Evolutionary conservation across 2,113 vertebrate genomes (phyloP).

Genomic region (Prochilodus magdalenae): DNA sequence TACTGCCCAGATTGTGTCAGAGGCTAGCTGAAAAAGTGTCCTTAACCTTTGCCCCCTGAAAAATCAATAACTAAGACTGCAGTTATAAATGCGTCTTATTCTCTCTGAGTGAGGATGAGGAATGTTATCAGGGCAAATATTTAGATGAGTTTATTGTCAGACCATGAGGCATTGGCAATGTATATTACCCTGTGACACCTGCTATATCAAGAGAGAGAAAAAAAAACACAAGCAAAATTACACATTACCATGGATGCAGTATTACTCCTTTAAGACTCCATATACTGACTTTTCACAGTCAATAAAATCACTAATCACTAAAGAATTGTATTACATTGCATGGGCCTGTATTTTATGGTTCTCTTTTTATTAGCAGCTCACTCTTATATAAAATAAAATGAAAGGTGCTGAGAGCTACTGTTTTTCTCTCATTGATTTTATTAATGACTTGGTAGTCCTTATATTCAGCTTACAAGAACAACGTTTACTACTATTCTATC

Average conservation of each 20-base stretch:
- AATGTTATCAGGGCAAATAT: constrained; percentile 47
- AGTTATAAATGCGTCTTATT: constrained; percentile 52
- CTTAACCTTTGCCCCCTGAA: constrained; percentile 50
- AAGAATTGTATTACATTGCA: too few species aligned
- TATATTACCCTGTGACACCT: constrained; percentile 37
- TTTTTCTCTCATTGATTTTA: too few species aligned
- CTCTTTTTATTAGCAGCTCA: not conserved
- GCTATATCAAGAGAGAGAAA: not conserved
- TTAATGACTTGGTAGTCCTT: too few species aligned
- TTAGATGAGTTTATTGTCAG: constrained; percentile 26
- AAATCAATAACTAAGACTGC: constrained; percentile 51
- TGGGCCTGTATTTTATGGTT: too few species aligned
- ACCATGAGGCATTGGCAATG: constrained; percentile 20
- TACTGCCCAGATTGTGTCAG: constrained; percentile 48
- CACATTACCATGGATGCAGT: not conserved
- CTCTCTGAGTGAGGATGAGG: constrained; percentile 37
- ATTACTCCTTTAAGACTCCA: not conserved
- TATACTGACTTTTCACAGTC: not conserved
- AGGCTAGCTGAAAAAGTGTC: constrained; percentile 44
- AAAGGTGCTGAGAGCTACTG: too few species aligned
- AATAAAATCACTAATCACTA: not conserved
- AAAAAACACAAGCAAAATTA: not conserved
- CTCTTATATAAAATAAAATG: too few species aligned
- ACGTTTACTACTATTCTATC: too few species aligned
- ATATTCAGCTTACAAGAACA: too few species aligned